Percentiles rank a stretch among this genome's conserved stretches.
These are phyloP conservation scores for Creontiades dilutus DNA, from an alignment of 2,888 invertebrate species.

Conservation along the genomic window DNA sequence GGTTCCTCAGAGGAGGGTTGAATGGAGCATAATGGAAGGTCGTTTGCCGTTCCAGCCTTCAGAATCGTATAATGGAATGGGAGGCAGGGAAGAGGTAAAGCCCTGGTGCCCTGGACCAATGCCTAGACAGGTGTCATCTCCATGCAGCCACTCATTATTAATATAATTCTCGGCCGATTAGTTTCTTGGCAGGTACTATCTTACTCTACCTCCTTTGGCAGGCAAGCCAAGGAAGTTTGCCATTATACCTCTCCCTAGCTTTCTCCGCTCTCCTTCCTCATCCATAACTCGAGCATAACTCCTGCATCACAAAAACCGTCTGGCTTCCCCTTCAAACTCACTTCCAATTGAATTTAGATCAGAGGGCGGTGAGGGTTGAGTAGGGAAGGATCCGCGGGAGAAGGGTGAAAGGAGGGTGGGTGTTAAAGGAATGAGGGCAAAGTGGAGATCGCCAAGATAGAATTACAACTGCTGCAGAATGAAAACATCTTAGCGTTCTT, in stretches of 20 bases:
- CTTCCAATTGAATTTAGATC: slow-evolving; percentile 68
- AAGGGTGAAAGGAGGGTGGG: background rate
- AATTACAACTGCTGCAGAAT: slow-evolving; percentile 63
- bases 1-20: slow-evolving; percentile 34
- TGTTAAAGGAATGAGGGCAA: slow-evolving; percentile 24
- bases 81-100: slow-evolving; percentile 37
- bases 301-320: slow-evolving; percentile 66
- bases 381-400: too few relatives aligned
- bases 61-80: slow-evolving; percentile 60
- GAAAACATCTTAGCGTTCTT: slow-evolving; percentile 54
- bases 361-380: slow-evolving; percentile 32
- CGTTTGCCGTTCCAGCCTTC: slow-evolving; percentile 64
- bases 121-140: slow-evolving; percentile 73
- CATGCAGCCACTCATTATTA: slow-evolving; percentile 73
- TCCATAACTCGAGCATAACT: slow-evolving; percentile 67
- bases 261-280: slow-evolving; percentile 1
- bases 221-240: slow-evolving; percentile 69
- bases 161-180: slow-evolving; percentile 73
- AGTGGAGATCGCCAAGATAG: slow-evolving; percentile 59
- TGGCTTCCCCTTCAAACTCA: slow-evolving; percentile 63
- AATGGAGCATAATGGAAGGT: slow-evolving; percentile 64
- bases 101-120: slow-evolving; percentile 67
- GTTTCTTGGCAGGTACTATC: slow-evolving; percentile 73
- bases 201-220: slow-evolving; percentile 68
- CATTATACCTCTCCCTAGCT: slow-evolving; percentile 63